phyloP scores from a whole-genome alignment of 2,797 vertebrate species.

The Sternotherus odoratus region DNA sequence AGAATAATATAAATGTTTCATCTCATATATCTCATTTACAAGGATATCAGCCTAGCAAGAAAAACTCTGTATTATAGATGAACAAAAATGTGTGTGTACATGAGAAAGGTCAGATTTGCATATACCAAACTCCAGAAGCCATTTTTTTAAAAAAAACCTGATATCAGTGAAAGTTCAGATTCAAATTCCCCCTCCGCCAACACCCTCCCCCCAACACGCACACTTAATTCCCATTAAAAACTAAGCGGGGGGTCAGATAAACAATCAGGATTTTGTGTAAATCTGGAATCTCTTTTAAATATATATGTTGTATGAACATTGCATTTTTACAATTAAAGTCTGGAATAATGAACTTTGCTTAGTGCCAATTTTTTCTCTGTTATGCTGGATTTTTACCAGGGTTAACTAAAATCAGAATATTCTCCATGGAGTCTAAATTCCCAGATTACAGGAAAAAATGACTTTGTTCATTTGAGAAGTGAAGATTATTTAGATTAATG shows the following conservation, averaged over 20 bases:
- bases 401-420: no score
- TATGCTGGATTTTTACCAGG: no score
- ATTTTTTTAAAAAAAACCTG: background rate
- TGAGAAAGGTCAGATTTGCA: background rate
- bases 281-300: background rate
- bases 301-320: background rate
- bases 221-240: background rate
- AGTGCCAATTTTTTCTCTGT: no score
- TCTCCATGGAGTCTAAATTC: no score
- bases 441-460: background rate
- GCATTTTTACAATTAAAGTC: no score
- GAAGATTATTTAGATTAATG: background rate
- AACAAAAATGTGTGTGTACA: background rate
- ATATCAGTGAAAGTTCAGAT: background rate
- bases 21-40: background rate
- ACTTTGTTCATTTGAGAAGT: background rate
- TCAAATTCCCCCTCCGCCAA: background rate
- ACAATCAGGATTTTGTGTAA: background rate
- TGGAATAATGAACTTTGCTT: no score
- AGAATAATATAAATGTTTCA: background rate
- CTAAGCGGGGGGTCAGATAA: background rate
- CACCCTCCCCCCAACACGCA: no score
- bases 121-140: background rate
- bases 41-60: background rate
- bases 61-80: background rate